Evolutionary conservation across 2,113 vertebrate genomes (phyloP), one percentile per base, ranked within the genome.

Genomic region (Lonchura striata): DNA sequence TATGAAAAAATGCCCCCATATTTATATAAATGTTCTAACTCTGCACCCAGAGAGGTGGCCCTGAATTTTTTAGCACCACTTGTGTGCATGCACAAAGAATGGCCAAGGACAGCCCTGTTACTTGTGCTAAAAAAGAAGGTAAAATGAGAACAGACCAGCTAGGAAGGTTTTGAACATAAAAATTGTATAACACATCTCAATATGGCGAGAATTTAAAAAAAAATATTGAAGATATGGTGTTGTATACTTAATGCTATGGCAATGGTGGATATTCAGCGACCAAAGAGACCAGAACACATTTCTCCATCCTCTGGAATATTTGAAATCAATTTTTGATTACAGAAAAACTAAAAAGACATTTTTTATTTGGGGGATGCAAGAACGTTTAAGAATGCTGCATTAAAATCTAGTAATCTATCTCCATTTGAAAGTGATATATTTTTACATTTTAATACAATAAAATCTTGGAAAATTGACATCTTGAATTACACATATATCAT

Each of bases 1-100:
- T 52, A 60, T 31, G 27, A 16, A 84, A 89, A 89, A 84, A 59
- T 33, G 12, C 0, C 12, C n/a, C 31, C 2, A 0, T 68, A 53
- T 42, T 53, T 60, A 44, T 17, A 33, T 13, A 69, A 17, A 88
- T 75, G 10, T 31, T 57, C 23, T 50, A 74, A 61, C 6, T 22
- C 54, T 6, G 31, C 22, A 72, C 8, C 6, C 0, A 0, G 27
- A 83, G 25, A 50, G 11, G n/a, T 49, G 42, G 12, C 15, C 11
- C 46, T 77, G 63, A 74, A 80, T 24, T 56, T 89, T 52, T 66
- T 68, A 61, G 47, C 19, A 52, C 15, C 19, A 28, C 33, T 39
- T 39, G 39, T 39, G 39, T 39, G 39, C 39, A 39, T 39, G 39
- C 39, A 39, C 11, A 64, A 68, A 80, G 47, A 64, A 60, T 0